Conservation (phyloP, 2,797 vertebrate species). For the Hirundo rustica region DNA sequence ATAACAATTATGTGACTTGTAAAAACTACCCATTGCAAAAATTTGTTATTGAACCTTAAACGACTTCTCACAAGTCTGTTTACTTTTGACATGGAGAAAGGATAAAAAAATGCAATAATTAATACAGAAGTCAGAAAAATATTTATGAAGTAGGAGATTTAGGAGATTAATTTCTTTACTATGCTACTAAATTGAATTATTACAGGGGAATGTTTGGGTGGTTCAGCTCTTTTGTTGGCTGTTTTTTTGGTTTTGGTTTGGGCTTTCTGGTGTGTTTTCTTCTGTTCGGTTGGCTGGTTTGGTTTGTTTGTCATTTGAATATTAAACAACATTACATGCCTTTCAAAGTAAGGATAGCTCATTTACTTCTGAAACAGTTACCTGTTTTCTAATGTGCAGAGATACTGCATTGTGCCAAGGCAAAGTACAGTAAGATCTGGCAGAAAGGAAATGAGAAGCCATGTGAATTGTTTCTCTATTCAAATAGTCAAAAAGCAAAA, state of each 20-base stretch:
- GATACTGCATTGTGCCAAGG: not conserved
- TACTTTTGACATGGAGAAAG: not conserved
- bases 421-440: not conserved
- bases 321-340: not conserved
- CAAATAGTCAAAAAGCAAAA: not conserved
- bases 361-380: not conserved
- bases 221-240: not conserved
- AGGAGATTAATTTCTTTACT: not conserved
- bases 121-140: not conserved
- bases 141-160: not conserved
- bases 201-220: not conserved
- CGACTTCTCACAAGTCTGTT: not conserved
- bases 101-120: not conserved
- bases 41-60: not conserved
- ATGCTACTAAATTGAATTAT: not conserved
- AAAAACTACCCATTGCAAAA: not conserved
- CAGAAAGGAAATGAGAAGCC: not conserved
- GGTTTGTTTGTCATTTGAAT: not conserved
- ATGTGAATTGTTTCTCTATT: not conserved
- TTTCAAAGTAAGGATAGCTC: not conserved
- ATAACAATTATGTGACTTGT: not conserved
- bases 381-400: not conserved
- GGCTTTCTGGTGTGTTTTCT: rapidly evolving
- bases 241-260: no score
- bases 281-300: not conserved